Evolutionary conservation across 2,797 vertebrate genomes (phyloP).

Genomic region (Onychomys torridus): DNA sequence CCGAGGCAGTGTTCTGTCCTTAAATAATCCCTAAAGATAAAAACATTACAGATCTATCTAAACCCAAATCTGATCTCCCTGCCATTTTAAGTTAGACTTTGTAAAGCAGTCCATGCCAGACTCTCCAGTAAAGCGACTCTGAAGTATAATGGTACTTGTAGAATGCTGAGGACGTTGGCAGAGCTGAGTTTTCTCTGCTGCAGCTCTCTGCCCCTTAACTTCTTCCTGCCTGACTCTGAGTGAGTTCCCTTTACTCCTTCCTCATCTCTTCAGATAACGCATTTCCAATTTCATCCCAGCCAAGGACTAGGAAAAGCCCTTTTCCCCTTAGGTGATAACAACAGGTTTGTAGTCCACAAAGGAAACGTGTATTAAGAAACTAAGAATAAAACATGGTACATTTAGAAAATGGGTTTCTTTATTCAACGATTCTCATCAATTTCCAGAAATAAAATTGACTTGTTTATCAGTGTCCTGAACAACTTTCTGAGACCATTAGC

Average conservation of each 20-base stretch:
- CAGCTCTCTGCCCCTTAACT: neutral
- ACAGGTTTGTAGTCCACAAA: neutral
- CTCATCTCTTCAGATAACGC: neutral
- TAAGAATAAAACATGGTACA: neutral
- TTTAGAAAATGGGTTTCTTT: neutral
- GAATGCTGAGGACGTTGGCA: neutral
- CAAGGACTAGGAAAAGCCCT: neutral
- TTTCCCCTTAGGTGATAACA: neutral
- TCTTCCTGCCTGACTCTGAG: neutral
- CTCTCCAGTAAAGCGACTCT: conserved; percentile 13
- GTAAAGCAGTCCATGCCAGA: neutral
- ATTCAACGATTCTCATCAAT: neutral
- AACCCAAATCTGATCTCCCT: conserved; percentile 18
- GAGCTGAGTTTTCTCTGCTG: neutral
- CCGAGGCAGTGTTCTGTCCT: conserved; percentile 4
- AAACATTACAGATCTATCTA: neutral
- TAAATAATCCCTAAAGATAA: conserved; percentile 32
- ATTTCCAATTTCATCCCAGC: neutral
- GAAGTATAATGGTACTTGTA: neutral
- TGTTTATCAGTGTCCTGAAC: neutral
- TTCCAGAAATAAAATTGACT: neutral
- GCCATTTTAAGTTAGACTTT: conserved; percentile 13
- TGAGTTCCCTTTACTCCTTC: neutral
- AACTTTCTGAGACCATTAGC: neutral
- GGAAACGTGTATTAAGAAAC: neutral